Evolutionary conservation across 2,888 invertebrate species (phyloP), one percentile per base, ranked within the genome.

Genomic region (Pycnomerus fuliginosus): DNA sequence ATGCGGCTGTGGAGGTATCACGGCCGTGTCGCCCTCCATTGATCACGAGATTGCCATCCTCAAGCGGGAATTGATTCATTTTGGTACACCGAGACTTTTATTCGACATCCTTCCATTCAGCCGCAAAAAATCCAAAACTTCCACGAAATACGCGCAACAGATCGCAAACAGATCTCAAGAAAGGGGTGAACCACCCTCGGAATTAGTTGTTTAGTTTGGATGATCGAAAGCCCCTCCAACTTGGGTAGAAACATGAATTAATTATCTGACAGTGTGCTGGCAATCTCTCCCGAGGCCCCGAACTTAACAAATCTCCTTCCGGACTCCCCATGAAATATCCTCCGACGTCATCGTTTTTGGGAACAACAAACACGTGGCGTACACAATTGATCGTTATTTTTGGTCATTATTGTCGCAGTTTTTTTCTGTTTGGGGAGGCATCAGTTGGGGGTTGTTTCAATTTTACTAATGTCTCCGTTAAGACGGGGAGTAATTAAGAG

Each of bases 1-100:
- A 48, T 48, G 43, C 42, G 47, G 48, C 34, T 69, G 70, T 69
- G 69, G 68, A 65, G 62, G 65, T 64, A 64, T 64, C 66, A 61
- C 57, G 59, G 58, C 56, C 55, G 55, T 65, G 67, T 68, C 65
- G 58, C 65, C 64, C 69, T 64, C 59, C 69, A 68, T 69, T 69
- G 67, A 67, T 66, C 68, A 59, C 60, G 53, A 62, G 68, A 68
- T 69, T 69, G 65, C 64, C 57, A 64, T 65, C 61, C 63, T 62
- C 65, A 61, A 61, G 62, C 63, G 67, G 67, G 68, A 69, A 71
- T 69, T 68, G 69, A 71, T 68, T 69, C 71, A 70, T 71, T 70
- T 70, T 61, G 70, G 69, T 68, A 64, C 56, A 69, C 70, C 70
- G 23, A 48, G 34, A 44, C 39, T 48, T 48, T 48, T n/a, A n/a